A percentile compares a stretch with the other conserved stretches of the same genome.
Conservation (phyloP, 2,797 vertebrate genomes). For the Allobates femoralis region DNA sequence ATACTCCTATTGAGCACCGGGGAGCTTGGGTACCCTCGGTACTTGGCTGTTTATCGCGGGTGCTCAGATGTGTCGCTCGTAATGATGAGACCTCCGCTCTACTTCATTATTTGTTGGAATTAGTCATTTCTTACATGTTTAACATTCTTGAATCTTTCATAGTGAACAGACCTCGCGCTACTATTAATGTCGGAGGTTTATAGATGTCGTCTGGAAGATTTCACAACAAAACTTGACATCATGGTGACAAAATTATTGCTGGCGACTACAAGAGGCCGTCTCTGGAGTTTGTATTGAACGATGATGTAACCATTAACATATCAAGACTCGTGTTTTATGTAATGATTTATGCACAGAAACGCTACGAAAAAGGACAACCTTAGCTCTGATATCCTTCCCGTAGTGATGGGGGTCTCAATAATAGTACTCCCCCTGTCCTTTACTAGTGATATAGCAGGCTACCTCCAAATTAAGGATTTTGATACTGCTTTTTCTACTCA, state of each 20-base stretch:
- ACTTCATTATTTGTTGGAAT: constrained; percentile 8
- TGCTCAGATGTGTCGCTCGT: no score
- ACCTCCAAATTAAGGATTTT: no score
- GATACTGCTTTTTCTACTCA: no score
- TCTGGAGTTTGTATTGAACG: neutral
- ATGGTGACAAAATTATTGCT: constrained; percentile 28
- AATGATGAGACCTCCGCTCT: neutral
- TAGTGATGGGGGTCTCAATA: no score
- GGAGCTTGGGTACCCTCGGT: no score
- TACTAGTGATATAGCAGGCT: no score
- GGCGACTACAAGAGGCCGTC: neutral
- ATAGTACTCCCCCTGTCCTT: no score
- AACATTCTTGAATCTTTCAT: constrained; percentile 30
- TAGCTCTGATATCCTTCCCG: no score
- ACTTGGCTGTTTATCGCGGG: no score
- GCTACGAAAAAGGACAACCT: neutral
- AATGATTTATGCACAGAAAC: neutral
- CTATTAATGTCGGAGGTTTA: constrained; percentile 13
- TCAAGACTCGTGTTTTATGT: neutral
- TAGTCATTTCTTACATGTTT: constrained; percentile 16
- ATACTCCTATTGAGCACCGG: no score
- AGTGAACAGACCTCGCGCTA: constrained; percentile 15
- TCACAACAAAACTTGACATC: neutral
- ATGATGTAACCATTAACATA: constrained; percentile 18
- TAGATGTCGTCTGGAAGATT: constrained; percentile 28